Evolutionary conservation across 2,888 invertebrate genomes (phyloP).

Genomic region (Hirtodrosophila alboralis): DNA sequence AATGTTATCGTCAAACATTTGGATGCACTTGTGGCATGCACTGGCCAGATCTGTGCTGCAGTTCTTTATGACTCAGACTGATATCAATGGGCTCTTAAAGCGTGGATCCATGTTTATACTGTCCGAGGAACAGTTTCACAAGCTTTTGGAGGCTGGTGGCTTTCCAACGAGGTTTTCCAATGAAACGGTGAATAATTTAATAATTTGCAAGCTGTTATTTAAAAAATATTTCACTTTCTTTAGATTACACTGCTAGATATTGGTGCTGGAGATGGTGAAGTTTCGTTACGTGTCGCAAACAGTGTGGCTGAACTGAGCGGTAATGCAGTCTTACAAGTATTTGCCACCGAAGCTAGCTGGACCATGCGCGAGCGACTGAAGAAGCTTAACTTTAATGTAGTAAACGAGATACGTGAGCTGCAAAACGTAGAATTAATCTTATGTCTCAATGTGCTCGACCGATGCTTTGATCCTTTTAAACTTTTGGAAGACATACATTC

Average conservation of each 20-base stretch:
- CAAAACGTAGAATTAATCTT: constrained; percentile 82
- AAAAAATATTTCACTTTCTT: background rate
- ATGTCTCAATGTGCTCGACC: constrained; percentile 96
- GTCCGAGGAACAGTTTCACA: constrained; percentile 91
- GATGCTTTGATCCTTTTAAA: constrained; percentile 93
- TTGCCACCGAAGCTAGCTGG: constrained; percentile 95
- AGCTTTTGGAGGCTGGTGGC: constrained; percentile 79
- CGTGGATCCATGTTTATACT: constrained; percentile 99
- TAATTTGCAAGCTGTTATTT: no score
- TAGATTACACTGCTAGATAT: constrained; percentile 90
- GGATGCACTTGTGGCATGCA: constrained; percentile 95
- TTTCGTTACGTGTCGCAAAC: constrained; percentile 92
- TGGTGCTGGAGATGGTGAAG: constrained; percentile 98
- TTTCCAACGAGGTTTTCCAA: constrained; percentile 58
- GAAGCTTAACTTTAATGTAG: constrained; percentile 85
- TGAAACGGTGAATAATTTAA: constrained; percentile 58
- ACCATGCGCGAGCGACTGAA: constrained; percentile 93
- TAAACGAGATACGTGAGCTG: constrained; percentile 80
- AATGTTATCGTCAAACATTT: constrained; percentile 85
- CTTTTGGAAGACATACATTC: constrained; percentile 90
- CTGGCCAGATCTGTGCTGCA: constrained; percentile 93
- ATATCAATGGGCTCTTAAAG: constrained; percentile 96
- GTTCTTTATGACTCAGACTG: constrained; percentile 96
- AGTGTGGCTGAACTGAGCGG: constrained; percentile 73
- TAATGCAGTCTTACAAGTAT: constrained; percentile 87